Base-by-base conservation (phyloP, 35 echinoderm and acorn worm genomes). In the Holothuria glaberrima region DNA sequence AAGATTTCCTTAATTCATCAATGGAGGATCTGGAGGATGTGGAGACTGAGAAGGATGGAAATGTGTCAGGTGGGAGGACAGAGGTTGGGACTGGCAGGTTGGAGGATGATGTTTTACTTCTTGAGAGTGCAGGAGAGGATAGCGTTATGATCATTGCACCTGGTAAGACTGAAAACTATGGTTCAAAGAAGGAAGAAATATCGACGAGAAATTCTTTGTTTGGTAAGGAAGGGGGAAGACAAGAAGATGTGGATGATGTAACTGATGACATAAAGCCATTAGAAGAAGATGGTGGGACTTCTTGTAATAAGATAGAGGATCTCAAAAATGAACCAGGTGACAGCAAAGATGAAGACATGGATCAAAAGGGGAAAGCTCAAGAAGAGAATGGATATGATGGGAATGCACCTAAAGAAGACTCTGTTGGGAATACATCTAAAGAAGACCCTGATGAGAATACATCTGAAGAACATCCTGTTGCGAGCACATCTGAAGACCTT, bases 1-100 rank as follows among this genome's bases (percentile, higher is more conserved):
- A 59, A 84, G 80, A 84, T 29, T 84, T 84, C 58, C 57, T 84
- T 9, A 84, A 84, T 64, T 61, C 54, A 19, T 24, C 9, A 13
- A 34, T 60, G 27, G 56, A 84, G 22, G 31, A 27, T 27, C 25
- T 27, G 5, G 31, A 69, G 66, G 31, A 9, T 4, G 13, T 2
- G 61, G 79, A 30, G 26, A 28, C 48, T 24, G 79, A 56, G 25
- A 17, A 60, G 58, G n/a, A 50, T 28, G 12, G 24, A 29, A 60
- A 57, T 14, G 13, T 24, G 2, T 27, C 4, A 9, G 17, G 12
- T 3, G 59, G 9, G 16, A 46, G 44, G 44, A 24, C 17, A 19
- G 41, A 83, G 12, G 48, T 22, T 30, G 13, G 58, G 52, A 61
- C 27, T 18, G 32, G 5, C 22, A 84, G 17, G 12, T 26, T 28